Percentiles rank a stretch among this genome's conserved stretches.
phyloP scores from a whole-genome alignment of 2,113 vertebrate genomes.

The Pelobates fuscus region DNA sequence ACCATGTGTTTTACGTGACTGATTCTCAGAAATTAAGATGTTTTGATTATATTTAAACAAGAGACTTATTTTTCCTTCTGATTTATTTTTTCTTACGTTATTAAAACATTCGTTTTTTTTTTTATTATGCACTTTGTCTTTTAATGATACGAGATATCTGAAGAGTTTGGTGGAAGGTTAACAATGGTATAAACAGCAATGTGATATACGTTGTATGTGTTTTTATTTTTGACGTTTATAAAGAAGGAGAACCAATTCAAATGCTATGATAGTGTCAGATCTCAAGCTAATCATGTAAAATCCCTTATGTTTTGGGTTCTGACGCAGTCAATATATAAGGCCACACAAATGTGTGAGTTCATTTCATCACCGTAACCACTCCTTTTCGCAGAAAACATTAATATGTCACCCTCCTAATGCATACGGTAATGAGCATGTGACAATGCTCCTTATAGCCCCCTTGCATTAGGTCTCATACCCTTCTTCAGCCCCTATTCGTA shows the following conservation, averaged over 20 bases:
- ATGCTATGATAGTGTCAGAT: slow-evolving; percentile 36
- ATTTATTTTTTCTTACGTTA: background rate
- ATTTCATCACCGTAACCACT: background rate
- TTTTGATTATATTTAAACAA: background rate
- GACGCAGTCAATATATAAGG: background rate
- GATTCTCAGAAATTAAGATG: background rate
- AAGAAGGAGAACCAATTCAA: slow-evolving; percentile 49
- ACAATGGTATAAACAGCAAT: slow-evolving; percentile 29
- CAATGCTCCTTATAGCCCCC: too few species aligned
- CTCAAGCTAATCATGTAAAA: background rate
- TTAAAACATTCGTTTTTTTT: background rate
- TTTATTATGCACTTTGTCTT: background rate
- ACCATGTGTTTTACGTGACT: background rate
- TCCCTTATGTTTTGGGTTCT: background rate
- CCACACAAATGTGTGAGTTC: too few species aligned
- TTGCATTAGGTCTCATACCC: too few species aligned
- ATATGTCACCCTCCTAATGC: too few species aligned
- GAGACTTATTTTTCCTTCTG: background rate
- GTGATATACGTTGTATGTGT: slow-evolving; percentile 37
- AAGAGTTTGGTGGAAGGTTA: slow-evolving; percentile 41
- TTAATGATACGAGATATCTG: background rate
- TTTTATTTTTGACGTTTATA: slow-evolving; percentile 26
- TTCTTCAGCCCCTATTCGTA: too few species aligned
- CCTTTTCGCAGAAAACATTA: background rate
- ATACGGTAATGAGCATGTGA: too few species aligned